Conservation (phyloP, 2,113 vertebrate species). For the Chloroceryle aenea region DNA sequence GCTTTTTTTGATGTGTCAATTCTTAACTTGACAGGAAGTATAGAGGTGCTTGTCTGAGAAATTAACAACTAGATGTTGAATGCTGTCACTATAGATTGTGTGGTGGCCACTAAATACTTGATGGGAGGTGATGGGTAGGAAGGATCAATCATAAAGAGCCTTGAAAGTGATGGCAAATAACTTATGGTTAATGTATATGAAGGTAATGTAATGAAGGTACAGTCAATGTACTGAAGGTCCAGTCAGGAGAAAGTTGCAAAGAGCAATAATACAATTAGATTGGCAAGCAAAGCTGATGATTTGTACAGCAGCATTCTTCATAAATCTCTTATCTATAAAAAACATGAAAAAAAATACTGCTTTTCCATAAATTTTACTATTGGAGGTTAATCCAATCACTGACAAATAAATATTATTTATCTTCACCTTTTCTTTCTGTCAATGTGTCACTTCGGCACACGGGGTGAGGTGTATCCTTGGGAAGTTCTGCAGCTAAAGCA, state of each 20-base stretch:
- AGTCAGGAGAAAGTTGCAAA: background rate
- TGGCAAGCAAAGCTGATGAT: background rate
- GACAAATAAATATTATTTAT: background rate
- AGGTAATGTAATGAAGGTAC: background rate
- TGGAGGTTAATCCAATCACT: background rate
- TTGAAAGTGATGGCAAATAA: background rate
- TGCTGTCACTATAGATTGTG: background rate
- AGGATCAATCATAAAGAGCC: background rate
- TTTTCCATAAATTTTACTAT: background rate
- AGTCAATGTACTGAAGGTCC: background rate
- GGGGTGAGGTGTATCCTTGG: background rate
- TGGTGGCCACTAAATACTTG: background rate
- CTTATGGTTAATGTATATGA: background rate
- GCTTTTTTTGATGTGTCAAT: background rate
- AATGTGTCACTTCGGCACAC: background rate
- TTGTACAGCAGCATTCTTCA: background rate
- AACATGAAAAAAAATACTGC: background rate
- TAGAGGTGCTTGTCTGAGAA: background rate
- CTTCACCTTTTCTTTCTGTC: background rate
- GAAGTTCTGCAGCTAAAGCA: background rate
- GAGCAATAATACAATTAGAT: background rate
- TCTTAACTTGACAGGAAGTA: background rate
- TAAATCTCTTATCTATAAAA: background rate
- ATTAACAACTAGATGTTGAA: background rate
- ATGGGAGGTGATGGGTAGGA: background rate